Base-by-base conservation (phyloP, 1,140 invertebrate species). In the Macrobrachium rosenbergii region DNA sequence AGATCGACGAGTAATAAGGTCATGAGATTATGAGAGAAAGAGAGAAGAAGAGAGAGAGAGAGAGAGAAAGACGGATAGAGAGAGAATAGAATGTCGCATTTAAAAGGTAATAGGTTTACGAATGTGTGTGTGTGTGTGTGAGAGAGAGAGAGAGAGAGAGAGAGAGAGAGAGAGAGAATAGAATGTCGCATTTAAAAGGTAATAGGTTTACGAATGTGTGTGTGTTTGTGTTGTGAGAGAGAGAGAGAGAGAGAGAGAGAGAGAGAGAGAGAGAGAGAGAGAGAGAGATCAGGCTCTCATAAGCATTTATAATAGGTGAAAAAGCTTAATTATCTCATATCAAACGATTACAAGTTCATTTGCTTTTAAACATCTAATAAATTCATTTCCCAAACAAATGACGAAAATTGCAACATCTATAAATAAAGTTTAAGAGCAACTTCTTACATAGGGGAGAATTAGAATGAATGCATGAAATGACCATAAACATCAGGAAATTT, bases 221-320 rank as follows among this genome's bases (percentile, higher is more conserved):
- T n/a, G n/a, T n/a, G n/a, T n/a, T n/a, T n/a, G n/a, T n/a, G n/a
- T n/a, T n/a, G n/a, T n/a, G n/a, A n/a, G n/a, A n/a, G 67, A 14
- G 67, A 23, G 72, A 16, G 72, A 16, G 72, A 16, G 72, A 16
- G 72, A 16, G 72, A 16, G 72, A 28, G 72, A 28, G 72, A 28
- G 72, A 28, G 72, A 28, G 72, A 75, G 73, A 75, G 73, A 75
- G 69, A 73, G 69, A 73, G 69, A 73, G 69, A 73, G 69, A 23
- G 21, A 23, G 21, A 23, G 21, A 23, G 21, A 23, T 37, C 28
- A 37, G 28, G 28, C 3, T 37, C 3, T 3, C 28, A 3, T 37
- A 37, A 37, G 28, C 28, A 37, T 37, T 37, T 37, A 37, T 37
- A n/a, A 37, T 37, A 37, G 28, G 3, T 37, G 28, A 2, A 37